Evolutionary conservation across 2,797 vertebrate genomes (phyloP).

Genomic region (Gephyroberyx darwinii): DNA sequence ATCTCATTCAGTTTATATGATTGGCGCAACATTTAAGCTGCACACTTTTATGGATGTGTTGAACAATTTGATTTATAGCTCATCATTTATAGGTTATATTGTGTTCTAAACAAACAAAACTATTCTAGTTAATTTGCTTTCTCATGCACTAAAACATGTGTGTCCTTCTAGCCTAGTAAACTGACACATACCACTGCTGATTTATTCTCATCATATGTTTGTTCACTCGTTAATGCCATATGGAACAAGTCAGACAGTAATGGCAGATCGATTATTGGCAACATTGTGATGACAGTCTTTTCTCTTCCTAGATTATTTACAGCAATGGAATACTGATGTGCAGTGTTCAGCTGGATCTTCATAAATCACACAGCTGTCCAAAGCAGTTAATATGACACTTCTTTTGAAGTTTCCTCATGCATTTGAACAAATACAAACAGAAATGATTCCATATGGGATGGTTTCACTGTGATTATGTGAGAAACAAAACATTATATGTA

Average conservation of each 20-base stretch:
- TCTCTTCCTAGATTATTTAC: constrained; percentile 60
- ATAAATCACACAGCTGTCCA: constrained; percentile 47
- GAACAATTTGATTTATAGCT: not conserved
- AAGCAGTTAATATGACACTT: constrained; percentile 45
- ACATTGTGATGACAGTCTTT: constrained; percentile 55
- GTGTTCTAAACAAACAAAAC: constrained; percentile 36
- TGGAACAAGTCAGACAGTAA: constrained; percentile 62
- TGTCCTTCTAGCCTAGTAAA: constrained; percentile 23
- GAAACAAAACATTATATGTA: not conserved
- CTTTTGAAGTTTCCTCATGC: constrained; percentile 41
- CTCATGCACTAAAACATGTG: constrained; percentile 33
- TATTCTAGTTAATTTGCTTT: constrained; percentile 42
- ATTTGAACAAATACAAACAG: constrained; percentile 34
- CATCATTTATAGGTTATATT: constrained; percentile 37
- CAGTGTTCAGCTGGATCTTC: constrained; percentile 35
- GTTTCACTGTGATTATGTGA: constrained; percentile 2
- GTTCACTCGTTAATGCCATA: constrained; percentile 55
- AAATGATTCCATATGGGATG: constrained; percentile 15
- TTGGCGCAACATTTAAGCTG: constrained; percentile 21
- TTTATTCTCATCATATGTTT: constrained; percentile 63
- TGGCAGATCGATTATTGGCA: constrained; percentile 54
- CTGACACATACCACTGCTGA: constrained; percentile 39
- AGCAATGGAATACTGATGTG: constrained; percentile 37
- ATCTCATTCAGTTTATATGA: not conserved
- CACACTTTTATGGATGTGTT: constrained; percentile 25